A percentile compares a stretch with the other conserved stretches of the same genome.
These are phyloP conservation scores for Microcebus murinus DNA, from an alignment of 2,113 vertebrate species.

Conservation along the genomic window DNA sequence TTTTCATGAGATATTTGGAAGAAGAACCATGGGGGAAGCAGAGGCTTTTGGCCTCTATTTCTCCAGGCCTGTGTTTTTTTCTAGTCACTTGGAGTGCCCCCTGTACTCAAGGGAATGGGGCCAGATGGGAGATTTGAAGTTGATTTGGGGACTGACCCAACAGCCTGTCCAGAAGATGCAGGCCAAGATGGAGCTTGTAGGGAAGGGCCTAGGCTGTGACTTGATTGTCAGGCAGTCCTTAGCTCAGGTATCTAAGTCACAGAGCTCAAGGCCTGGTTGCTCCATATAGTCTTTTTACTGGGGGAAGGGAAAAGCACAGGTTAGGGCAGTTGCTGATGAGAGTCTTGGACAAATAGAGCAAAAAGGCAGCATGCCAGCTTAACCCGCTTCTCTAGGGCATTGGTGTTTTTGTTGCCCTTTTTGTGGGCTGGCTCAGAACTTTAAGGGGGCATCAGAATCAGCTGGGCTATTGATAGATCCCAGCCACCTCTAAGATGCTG, in stretches of 20 bases:
- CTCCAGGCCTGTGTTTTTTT: conserved; percentile 28
- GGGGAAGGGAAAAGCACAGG: background rate
- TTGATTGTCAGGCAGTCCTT: conserved; percentile 30
- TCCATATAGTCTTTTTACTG: conserved; percentile 25
- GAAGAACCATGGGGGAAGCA: conserved; percentile 10
- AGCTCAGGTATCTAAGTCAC: conserved; percentile 32
- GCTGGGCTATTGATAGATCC: conserved; percentile 41
- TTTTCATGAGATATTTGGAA: conserved; percentile 54
- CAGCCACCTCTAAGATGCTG: conserved; percentile 54
- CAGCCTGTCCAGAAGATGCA: conserved; percentile 41
- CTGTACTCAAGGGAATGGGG: conserved; percentile 1
- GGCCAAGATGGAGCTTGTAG: conserved; percentile 45
- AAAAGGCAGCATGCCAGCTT: conserved; percentile 64
- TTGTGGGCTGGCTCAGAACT: conserved; percentile 70
- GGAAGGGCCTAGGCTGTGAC: conserved; percentile 40
- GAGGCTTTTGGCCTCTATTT: conserved; percentile 25
- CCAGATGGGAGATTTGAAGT: conserved; percentile 13
- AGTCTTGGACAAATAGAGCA: conserved; percentile 63
- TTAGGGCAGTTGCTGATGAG: conserved; percentile 66
- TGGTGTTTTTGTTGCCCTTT: conserved; percentile 70
- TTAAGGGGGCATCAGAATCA: conserved; percentile 51
- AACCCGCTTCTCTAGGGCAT: conserved; percentile 51
- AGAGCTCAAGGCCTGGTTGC: conserved; percentile 35
- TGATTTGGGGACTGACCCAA: conserved; percentile 29
- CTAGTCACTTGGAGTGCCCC: background rate